Percentiles rank a stretch among this genome's conserved stretches.
Conservation (phyloP, 2,797 vertebrate species). For the Mus minutoides region DNA sequence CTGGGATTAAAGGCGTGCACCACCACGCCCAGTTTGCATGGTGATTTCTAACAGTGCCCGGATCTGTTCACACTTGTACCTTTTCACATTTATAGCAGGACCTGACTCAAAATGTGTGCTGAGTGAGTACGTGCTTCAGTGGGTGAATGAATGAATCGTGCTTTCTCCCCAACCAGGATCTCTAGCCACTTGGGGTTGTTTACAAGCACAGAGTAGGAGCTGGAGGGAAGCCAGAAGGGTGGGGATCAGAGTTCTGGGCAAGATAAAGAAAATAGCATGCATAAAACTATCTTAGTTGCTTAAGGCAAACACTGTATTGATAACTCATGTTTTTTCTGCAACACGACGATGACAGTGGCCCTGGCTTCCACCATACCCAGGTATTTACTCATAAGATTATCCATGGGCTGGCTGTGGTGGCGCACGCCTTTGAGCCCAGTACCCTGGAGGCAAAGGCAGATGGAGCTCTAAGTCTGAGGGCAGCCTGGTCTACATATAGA, state of each 20-base stretch:
- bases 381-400: neutral
- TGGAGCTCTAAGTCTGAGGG: neutral
- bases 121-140: neutral
- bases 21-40: no score
- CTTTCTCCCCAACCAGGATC: neutral
- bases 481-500: neutral
- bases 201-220: neutral
- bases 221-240: neutral
- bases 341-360: neutral
- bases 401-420: neutral
- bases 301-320: neutral
- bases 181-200: neutral
- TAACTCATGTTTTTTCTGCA: neutral
- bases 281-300: slow-evolving; percentile 6
- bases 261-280: neutral
- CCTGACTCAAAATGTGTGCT: neutral
- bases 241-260: neutral
- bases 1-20: no score
- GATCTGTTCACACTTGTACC: neutral
- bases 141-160: neutral
- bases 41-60: neutral
- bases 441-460: neutral
- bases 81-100: neutral
- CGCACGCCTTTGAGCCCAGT: neutral
- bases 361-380: neutral